These are phyloP conservation scores for Ophioderma brevispina DNA, from an alignment of 35 echinoderm and acorn worm genomes.

Conservation along the genomic window DNA sequence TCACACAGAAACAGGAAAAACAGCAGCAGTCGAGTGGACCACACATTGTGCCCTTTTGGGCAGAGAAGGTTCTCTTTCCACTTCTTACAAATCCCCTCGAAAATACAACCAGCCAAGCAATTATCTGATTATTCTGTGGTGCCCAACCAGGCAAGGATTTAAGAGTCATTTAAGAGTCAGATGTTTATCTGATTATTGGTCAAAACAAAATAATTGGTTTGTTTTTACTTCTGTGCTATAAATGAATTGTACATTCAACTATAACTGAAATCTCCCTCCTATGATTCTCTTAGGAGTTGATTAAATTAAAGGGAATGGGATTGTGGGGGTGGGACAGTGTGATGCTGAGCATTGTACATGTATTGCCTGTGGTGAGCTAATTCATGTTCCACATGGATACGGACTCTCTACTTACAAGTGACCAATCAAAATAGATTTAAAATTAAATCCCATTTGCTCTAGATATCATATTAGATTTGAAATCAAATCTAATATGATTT, in stretches of 20 bases:
- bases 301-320: background rate
- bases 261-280: too few species aligned
- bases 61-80: too few species aligned
- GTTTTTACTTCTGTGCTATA: background rate
- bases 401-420: too few species aligned
- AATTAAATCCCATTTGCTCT: too few species aligned
- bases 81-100: too few species aligned
- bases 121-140: background rate
- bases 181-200: background rate
- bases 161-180: background rate
- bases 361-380: background rate
- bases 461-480: too few species aligned
- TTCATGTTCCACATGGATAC: too few species aligned
- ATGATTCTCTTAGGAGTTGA: background rate
- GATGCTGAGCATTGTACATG: background rate
- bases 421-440: too few species aligned
- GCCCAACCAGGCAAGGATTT: background rate
- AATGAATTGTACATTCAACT: too few species aligned
- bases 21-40: background rate
- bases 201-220: background rate
- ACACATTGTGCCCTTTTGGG: background rate
- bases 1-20: background rate
- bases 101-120: background rate
- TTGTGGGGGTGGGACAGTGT: background rate
- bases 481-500: too few species aligned